Conservation (phyloP, 2,113 vertebrate species). For the Bungarus multicinctus region DNA sequence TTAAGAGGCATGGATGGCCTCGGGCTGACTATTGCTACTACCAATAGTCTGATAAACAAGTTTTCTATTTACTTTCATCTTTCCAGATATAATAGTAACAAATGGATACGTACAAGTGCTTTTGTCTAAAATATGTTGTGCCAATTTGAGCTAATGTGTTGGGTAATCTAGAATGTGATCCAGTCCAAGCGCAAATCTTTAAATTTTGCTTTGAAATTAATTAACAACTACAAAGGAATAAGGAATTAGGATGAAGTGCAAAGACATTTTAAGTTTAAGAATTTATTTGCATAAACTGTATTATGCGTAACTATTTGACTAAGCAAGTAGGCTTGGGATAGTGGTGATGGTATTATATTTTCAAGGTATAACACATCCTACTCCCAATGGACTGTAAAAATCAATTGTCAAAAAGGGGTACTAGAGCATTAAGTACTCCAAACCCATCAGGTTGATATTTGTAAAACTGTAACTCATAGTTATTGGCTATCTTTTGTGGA, state of each 20-base stretch:
- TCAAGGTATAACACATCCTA: background rate
- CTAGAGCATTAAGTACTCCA: background rate
- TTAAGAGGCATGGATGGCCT: conserved; percentile 7
- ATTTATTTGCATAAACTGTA: background rate
- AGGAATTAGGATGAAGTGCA: background rate
- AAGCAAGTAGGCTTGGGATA: background rate
- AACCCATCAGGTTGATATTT: background rate
- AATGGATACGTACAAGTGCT: background rate
- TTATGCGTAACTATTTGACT: background rate
- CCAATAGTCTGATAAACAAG: conserved; percentile 39
- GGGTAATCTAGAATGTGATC: background rate
- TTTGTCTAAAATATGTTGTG: background rate
- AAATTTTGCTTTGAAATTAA: background rate
- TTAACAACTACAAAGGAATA: background rate
- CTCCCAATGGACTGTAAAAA: background rate
- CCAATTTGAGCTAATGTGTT: accelerated
- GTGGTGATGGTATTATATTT: background rate
- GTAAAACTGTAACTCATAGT: background rate
- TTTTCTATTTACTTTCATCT: conserved; percentile 24
- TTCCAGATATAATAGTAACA: conserved; percentile 14
- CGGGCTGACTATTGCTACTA: conserved; percentile 34
- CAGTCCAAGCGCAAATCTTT: background rate
- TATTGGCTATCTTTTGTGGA: background rate
- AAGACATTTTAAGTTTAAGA: background rate
- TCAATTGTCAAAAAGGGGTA: background rate